These are phyloP conservation scores for Pipistrellus kuhlii DNA, from an alignment of 2,797 vertebrate genomes.

Conservation along the genomic window DNA sequence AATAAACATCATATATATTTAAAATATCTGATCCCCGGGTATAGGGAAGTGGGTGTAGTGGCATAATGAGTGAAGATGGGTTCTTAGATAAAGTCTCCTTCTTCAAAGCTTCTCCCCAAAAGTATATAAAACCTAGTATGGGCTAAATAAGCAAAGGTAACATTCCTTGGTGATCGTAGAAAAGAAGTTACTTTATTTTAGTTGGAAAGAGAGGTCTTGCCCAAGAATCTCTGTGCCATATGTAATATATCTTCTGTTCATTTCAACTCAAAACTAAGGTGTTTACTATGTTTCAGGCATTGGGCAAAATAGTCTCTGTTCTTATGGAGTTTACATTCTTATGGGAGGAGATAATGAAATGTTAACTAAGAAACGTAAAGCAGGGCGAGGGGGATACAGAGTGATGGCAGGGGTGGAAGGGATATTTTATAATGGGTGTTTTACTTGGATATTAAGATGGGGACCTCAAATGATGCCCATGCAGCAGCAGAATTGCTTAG, in stretches of 20 bases:
- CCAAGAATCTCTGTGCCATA: background rate
- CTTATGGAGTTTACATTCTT: background rate
- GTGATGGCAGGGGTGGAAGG: no score
- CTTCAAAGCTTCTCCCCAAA: background rate
- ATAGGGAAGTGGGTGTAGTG: background rate
- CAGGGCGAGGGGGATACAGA: background rate
- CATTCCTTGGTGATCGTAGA: background rate
- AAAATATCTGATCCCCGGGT: background rate
- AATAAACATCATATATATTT: background rate
- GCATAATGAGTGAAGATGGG: background rate
- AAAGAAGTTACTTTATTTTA: background rate
- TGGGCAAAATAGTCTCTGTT: background rate
- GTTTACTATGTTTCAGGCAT: background rate
- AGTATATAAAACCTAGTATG: background rate
- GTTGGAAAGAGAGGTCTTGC: background rate
- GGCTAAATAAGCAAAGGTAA: background rate
- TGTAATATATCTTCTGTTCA: background rate
- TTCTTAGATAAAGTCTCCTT: background rate
- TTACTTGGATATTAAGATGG: background rate
- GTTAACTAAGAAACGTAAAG: background rate
- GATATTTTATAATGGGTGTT: background rate
- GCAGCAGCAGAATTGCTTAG: background rate
- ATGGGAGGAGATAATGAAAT: background rate
- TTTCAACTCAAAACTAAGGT: background rate
- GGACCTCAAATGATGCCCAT: background rate